A percentile compares a stretch with the other conserved stretches of the same genome.
phyloP scores from a whole-genome alignment of 2,113 vertebrate genomes.

The Sitta europaea region DNA sequence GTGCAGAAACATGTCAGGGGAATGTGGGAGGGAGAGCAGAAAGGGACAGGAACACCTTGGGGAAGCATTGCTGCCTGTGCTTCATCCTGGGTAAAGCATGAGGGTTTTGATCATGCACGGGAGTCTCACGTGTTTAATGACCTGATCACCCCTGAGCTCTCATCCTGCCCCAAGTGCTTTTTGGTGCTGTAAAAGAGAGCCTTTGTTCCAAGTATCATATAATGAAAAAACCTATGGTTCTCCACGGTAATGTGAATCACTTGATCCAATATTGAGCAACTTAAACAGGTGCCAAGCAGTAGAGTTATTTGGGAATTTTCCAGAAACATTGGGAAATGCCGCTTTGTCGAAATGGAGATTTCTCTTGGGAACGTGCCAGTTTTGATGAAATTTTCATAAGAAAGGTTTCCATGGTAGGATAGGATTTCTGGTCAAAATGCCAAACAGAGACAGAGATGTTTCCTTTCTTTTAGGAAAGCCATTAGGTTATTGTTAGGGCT shows the following conservation, averaged over 20 bases:
- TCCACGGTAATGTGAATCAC: not conserved
- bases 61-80: not conserved
- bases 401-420: not conserved
- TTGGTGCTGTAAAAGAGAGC: not conserved
- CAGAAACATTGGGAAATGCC: conserved; percentile 18
- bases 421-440: conserved; percentile 21
- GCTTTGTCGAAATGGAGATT: conserved; percentile 6
- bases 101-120: not conserved
- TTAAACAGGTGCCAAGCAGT: conserved; percentile 2
- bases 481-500: not conserved
- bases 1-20: not conserved
- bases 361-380: not conserved
- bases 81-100: not conserved
- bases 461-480: not conserved
- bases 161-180: not conserved
- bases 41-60: not conserved
- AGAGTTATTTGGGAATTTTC: not conserved
- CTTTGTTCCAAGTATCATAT: not conserved
- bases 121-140: not conserved
- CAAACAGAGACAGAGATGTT: not conserved
- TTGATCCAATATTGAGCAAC: conserved; percentile 34
- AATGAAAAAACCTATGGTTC: not conserved
- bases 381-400: conserved; percentile 30
- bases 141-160: not conserved
- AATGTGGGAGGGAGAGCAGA: not conserved